These are phyloP conservation scores for Bhutanitis thaidina DNA, from an alignment of 2,888 invertebrate species.

Conservation along the genomic window DNA sequence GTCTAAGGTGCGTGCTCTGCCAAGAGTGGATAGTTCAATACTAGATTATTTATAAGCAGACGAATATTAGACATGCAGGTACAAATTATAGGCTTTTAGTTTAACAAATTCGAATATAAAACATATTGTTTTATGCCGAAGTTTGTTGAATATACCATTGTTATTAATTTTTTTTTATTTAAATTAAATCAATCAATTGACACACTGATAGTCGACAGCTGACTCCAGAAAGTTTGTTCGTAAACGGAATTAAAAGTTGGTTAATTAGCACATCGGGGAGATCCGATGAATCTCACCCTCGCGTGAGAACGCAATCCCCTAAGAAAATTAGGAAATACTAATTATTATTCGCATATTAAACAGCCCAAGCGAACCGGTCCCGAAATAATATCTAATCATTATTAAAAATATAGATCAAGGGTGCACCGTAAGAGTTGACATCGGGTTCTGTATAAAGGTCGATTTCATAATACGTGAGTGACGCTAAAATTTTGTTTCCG, in stretches of 20 bases:
- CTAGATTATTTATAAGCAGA: too few relatives aligned
- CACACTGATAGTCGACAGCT: not conserved
- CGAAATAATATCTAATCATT: constrained; percentile 44
- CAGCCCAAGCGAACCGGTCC: constrained; percentile 38
- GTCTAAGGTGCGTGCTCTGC: too few relatives aligned
- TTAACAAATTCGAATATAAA: too few relatives aligned
- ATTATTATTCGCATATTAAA: constrained; percentile 78
- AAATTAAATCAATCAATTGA: too few relatives aligned
- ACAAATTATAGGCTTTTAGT: too few relatives aligned
- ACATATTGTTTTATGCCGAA: too few relatives aligned
- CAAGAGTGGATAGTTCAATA: too few relatives aligned
- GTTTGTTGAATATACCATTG: too few relatives aligned
- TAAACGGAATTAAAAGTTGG: not conserved
- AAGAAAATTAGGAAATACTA: constrained; percentile 66
- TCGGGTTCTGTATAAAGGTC: not conserved
- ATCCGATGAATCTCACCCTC: constrained; percentile 44
- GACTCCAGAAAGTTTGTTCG: not conserved
- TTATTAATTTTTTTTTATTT: too few relatives aligned
- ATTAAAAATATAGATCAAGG: constrained; percentile 32
- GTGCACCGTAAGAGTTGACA: not conserved
- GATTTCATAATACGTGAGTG: too few relatives aligned
- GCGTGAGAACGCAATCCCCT: constrained; percentile 61
- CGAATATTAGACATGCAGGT: too few relatives aligned
- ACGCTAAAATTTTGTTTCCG: too few relatives aligned
- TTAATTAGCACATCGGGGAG: constrained; percentile 6